phyloP scores from a whole-genome alignment of 1,140 invertebrate genomes.

The Campoletis sonorensis region DNA sequence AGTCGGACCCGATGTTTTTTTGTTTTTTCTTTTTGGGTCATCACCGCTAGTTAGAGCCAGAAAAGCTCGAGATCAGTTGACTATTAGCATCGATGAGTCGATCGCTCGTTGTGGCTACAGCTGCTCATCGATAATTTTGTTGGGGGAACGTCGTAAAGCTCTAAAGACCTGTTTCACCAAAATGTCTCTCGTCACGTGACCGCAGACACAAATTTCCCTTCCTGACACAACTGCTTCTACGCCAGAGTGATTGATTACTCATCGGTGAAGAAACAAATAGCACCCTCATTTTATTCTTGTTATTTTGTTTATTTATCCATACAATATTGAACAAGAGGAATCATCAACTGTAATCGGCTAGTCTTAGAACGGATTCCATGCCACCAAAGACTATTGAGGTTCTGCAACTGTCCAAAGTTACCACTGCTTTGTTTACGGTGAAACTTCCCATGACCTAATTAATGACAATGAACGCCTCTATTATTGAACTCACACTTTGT shows the following conservation, averaged over 20 bases:
- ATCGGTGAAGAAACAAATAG: background rate
- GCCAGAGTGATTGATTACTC: conserved; percentile 43
- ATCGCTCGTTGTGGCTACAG: conserved; percentile 22
- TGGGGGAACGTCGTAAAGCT: conserved; percentile 46
- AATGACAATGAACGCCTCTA: background rate
- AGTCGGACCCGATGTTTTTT: background rate
- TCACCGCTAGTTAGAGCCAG: background rate
- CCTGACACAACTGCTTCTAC: background rate
- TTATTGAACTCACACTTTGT: no score
- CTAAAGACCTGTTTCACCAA: background rate
- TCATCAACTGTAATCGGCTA: conserved; percentile 57
- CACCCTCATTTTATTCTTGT: background rate
- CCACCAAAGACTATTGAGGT: conserved; percentile 64
- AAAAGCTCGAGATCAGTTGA: conserved; percentile 25
- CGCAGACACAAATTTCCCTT: background rate
- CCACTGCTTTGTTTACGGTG: conserved; percentile 58
- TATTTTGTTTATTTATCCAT: conserved; percentile 5
- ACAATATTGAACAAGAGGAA: background rate
- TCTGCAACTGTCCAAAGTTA: conserved; percentile 62
- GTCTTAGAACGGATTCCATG: conserved; percentile 61
- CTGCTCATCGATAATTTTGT: conserved; percentile 71
- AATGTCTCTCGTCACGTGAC: no score
- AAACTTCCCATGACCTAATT: conserved; percentile 61
- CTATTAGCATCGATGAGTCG: conserved; percentile 62
- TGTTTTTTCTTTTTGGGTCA: background rate